Conservation (phyloP, 1,140 invertebrate species). For the Drosophila pectinifera region DNA sequence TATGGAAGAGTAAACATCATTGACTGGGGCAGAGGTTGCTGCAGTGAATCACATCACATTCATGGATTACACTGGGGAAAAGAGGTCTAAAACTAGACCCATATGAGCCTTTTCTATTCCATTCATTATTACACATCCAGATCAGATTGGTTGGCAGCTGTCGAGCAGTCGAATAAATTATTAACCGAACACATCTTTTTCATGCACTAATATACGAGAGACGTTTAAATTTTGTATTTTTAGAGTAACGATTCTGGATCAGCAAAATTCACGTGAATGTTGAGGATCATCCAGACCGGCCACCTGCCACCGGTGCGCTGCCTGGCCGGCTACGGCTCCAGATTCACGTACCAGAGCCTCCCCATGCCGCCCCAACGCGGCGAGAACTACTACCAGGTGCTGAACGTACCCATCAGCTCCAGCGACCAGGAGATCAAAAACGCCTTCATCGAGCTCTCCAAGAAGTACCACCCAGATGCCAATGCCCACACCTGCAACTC, state of each 20-base stretch:
- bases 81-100: too few relatives aligned
- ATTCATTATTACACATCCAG: neutral
- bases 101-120: neutral
- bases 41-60: too few relatives aligned
- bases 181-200: conserved; percentile 9
- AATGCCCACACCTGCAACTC: conserved; percentile 22
- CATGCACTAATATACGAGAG: neutral
- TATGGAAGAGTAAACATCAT: too few relatives aligned
- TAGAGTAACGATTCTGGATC: conserved; percentile 15
- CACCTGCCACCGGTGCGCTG: conserved; percentile 12
- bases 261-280: conserved; percentile 43
- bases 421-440: conserved; percentile 50
- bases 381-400: conserved; percentile 61
- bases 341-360: conserved; percentile 2
- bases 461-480: conserved; percentile 66
- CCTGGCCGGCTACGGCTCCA: conserved; percentile 29
- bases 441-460: conserved; percentile 60
- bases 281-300: conserved; percentile 20
- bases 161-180: conserved; percentile 16
- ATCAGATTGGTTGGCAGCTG: conserved; percentile 17
- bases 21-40: neutral
- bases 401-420: conserved; percentile 45
- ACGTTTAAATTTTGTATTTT: conserved; percentile 9
- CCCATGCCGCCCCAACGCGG: neutral
- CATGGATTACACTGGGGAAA: too few relatives aligned